A percentile compares a stretch with the other conserved stretches of the same genome.
These are phyloP conservation scores for Eristalis arbustorum DNA, from an alignment of 2,888 invertebrate genomes.

Conservation along the genomic window DNA sequence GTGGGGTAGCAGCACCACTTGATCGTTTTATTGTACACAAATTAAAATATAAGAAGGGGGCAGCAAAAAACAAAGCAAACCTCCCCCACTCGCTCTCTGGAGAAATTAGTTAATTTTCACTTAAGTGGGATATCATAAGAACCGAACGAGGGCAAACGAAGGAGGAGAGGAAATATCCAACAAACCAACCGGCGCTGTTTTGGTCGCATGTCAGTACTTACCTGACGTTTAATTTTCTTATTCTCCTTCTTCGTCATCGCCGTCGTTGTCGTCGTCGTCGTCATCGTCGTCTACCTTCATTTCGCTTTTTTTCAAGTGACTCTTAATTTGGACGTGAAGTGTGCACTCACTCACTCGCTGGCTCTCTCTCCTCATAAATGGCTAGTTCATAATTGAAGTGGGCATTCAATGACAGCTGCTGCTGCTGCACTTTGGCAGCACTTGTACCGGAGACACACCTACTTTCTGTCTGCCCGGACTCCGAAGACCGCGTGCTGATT, in stretches of 20 bases:
- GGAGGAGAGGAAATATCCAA: neutral
- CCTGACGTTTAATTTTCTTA: neutral
- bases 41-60: slow-evolving; percentile 20
- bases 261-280: too few relatives aligned
- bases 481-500: too few relatives aligned
- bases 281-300: neutral
- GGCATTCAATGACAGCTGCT: neutral
- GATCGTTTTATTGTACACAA: slow-evolving; percentile 51
- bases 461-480: too few relatives aligned
- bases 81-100: neutral
- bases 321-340: slow-evolving; percentile 50
- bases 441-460: too few relatives aligned
- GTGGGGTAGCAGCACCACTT: slow-evolving; percentile 22
- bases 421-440: neutral
- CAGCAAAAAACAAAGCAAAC: neutral
- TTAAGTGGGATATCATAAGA: slow-evolving; percentile 56
- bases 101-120: slow-evolving; percentile 62
- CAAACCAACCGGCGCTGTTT: neutral
- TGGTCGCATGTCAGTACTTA: slow-evolving; percentile 24
- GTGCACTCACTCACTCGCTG: slow-evolving; percentile 10
- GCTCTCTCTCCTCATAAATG: neutral
- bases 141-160: slow-evolving; percentile 6
- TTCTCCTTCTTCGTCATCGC: neutral
- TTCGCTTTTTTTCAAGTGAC: slow-evolving; percentile 21
- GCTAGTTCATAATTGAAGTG: neutral